Conservation (phyloP, 1,140 invertebrate species). For the Cylas formicarius region DNA sequence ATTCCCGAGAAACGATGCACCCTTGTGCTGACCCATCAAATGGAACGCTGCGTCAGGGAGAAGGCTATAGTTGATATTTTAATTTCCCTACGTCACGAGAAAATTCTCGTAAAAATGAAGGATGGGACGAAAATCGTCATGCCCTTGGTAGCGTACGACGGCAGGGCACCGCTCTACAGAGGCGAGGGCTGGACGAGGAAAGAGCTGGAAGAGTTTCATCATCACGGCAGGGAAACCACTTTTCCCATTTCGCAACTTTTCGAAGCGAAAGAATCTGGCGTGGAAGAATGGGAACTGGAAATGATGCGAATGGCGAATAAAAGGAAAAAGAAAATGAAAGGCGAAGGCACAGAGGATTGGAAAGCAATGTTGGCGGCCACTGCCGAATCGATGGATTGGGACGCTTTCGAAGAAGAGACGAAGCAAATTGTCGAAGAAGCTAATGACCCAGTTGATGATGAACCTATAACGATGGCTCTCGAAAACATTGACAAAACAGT, state of each 20-base stretch:
- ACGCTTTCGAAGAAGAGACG: slow-evolving; percentile 43
- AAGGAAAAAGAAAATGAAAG: slow-evolving; percentile 41
- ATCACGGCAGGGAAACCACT: slow-evolving; percentile 46
- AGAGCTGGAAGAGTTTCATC: slow-evolving; percentile 55
- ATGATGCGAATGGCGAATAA: slow-evolving; percentile 36
- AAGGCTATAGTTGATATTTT: slow-evolving; percentile 69
- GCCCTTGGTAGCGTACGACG: slow-evolving; percentile 56
- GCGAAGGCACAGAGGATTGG: slow-evolving; percentile 37
- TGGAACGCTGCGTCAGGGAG: slow-evolving; percentile 68
- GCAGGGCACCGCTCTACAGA: slow-evolving; percentile 51
- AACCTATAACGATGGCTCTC: slow-evolving; percentile 42
- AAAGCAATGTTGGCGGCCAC: slow-evolving; percentile 33
- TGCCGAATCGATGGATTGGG: slow-evolving; percentile 38
- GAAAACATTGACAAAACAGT: slow-evolving; percentile 50
- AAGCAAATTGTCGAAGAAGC: slow-evolving; percentile 36
- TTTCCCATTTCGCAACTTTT: slow-evolving; percentile 63
- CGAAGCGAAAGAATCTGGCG: slow-evolving; percentile 63
- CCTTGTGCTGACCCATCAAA: slow-evolving; percentile 61
- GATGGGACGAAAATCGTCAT: slow-evolving; percentile 62
- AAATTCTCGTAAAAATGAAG: slow-evolving; percentile 61
- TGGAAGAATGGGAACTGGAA: slow-evolving; percentile 50
- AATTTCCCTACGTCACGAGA: slow-evolving; percentile 64
- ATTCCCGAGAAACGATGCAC: slow-evolving; percentile 63
- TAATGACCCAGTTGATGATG: slow-evolving; percentile 34
- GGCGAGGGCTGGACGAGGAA: slow-evolving; percentile 53